A percentile compares a stretch with the other conserved stretches of the same genome.
phyloP scores from a whole-genome alignment of 2,888 invertebrate species.

The Ormyrus labotus region DNA sequence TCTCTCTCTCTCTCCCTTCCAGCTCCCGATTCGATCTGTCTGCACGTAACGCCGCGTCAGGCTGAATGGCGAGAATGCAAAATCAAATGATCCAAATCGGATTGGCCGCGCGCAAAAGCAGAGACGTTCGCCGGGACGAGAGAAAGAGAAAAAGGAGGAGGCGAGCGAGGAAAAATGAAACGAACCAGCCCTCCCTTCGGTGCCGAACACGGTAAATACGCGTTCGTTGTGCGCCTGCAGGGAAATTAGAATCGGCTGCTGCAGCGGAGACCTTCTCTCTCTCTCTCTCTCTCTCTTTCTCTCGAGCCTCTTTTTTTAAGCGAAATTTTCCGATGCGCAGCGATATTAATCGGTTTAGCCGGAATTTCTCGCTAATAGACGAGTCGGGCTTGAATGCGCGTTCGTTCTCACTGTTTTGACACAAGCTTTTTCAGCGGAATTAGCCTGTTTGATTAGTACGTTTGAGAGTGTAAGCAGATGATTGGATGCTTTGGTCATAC shows the following conservation, averaged over 20 bases:
- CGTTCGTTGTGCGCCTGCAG: not conserved
- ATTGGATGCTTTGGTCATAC: too few relatives aligned
- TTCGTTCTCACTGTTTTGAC: too few relatives aligned
- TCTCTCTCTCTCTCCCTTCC: not conserved
- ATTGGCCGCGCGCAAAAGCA: constrained; percentile 19
- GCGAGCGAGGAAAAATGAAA: constrained; percentile 31
- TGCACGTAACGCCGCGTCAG: constrained; percentile 49
- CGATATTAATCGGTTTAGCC: not conserved
- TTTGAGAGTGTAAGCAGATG: too few relatives aligned
- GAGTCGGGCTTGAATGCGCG: too few relatives aligned
- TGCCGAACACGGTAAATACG: constrained; percentile 24
- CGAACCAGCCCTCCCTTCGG: not conserved
- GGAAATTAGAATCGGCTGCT: constrained; percentile 12
- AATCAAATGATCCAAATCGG: constrained; percentile 57
- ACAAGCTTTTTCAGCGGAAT: too few relatives aligned
- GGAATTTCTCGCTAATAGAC: not conserved
- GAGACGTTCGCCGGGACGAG: not conserved
- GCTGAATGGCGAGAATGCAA: constrained; percentile 52
- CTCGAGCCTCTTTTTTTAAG: too few relatives aligned
- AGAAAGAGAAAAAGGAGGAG: not conserved
- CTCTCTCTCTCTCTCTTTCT: not conserved
- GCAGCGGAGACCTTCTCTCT: not conserved
- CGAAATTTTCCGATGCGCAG: not conserved
- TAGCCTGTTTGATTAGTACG: too few relatives aligned
- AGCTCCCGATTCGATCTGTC: constrained; percentile 41